Evolutionary conservation across 2,888 invertebrate species (phyloP), one percentile per base, ranked within the genome.

Genomic region (Mythimna ferrago): DNA sequence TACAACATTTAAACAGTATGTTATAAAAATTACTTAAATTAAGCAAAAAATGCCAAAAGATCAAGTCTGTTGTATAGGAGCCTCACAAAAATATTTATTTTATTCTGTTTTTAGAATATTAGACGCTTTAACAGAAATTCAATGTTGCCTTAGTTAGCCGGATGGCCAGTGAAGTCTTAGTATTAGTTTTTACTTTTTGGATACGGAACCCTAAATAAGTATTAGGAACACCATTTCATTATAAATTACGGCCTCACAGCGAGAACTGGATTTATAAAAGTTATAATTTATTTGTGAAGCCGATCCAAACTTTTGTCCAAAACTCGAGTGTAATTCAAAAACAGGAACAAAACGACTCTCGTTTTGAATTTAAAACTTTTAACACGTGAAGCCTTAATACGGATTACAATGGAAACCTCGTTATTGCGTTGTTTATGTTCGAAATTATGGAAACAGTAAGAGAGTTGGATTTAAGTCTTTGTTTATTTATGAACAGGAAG

Each of bases 321-420:
- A 88, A 82, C 79, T 86, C 78, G 80, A 78, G 71, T 41, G 67
- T 71, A 83, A 81, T 84, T 86, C 83, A 83, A 84, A 89, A 89
- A 90, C 87, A 87, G 80, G 56, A 77, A 69, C 73, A 75, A 85
- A 89, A 88, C 88, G 86, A 89, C 89, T 83, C 87, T 89, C 87
- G 86, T 89, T 89, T 83, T 71, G 86, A 88, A 88, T 89, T 89
- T 86, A 90, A 89, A 92, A 90, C 84, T 89, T 89, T 51, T 66
- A 80, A 80, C 79, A 80, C 82, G 86, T 83, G 76, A 64, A 71
- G 76, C 72, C 26, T 76, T 77, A 41, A 75, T 76, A 73, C 76
- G 78, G 82, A 64, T 83, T 67, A 82, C 65, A 75, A 81, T 68
- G 58, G 11, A 72, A 86, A 75, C 61, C 70, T 79, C 56, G 66